Conservation (phyloP, 2,797 vertebrate species). For the Petrocephalus schoutedeni region DNA sequence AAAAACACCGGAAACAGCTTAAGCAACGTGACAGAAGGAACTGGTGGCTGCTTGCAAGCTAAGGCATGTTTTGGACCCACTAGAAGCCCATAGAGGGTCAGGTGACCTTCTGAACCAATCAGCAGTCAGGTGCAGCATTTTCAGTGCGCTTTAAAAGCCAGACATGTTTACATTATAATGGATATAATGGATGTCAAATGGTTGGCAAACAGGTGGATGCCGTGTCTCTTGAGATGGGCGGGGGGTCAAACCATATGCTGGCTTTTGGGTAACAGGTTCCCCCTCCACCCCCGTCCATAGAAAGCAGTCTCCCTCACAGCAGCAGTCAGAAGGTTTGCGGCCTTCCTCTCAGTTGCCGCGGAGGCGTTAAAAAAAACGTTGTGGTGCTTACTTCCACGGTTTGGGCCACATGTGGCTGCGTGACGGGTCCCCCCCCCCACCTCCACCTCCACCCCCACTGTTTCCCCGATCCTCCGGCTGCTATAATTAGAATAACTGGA, state of each 20-base stretch:
- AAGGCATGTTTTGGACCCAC: neutral
- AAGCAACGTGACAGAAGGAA: neutral
- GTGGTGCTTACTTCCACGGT: constrained; percentile 26
- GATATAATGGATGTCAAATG: no score
- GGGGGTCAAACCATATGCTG: neutral
- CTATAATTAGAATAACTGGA: constrained; percentile 72
- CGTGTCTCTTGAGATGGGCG: neutral
- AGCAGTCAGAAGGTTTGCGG: neutral
- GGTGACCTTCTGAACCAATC: neutral
- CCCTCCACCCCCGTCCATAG: neutral
- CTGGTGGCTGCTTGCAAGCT: neutral
- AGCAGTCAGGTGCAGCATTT: neutral
- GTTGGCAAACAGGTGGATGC: neutral
- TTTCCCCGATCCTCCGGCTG: constrained; percentile 33
- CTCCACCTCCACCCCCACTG: neutral
- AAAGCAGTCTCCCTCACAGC: neutral
- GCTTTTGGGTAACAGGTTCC: neutral
- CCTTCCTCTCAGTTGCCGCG: neutral
- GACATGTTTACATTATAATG: neutral
- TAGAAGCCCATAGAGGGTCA: neutral
- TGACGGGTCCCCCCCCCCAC: neutral
- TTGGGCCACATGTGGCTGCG: constrained; percentile 34
- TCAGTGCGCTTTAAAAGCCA: neutral
- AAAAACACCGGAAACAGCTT: neutral
- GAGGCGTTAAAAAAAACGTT: constrained; percentile 3